Percentiles rank a stretch among this genome's conserved stretches.
Conservation (phyloP, 2,888 invertebrate species). For the Fragum fragum region DNA sequence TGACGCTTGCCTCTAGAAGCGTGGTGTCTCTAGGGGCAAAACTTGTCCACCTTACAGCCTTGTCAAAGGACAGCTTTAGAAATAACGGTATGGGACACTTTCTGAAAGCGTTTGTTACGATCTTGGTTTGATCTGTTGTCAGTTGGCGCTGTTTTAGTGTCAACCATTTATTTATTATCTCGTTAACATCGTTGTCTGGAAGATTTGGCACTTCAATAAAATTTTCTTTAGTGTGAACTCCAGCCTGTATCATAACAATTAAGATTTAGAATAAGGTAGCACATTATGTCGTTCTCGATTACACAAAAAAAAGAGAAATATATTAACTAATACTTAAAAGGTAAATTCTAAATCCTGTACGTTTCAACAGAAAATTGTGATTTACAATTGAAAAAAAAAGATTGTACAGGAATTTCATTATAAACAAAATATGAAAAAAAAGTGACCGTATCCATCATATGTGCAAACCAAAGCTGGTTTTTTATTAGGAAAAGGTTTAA, state of each 20-base stretch:
- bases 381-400: too few species aligned
- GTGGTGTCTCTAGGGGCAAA: conserved; percentile 69
- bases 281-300: too few species aligned
- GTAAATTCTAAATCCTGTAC: too few species aligned
- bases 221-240: conserved; percentile 52
- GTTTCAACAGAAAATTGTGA: too few species aligned
- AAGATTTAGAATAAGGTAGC: too few species aligned
- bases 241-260: conserved; percentile 44
- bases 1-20: conserved; percentile 72
- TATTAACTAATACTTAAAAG: too few species aligned
- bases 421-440: too few species aligned
- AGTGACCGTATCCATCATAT: too few species aligned
- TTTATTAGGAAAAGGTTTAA: too few species aligned
- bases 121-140: conserved; percentile 70
- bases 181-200: conserved; percentile 70
- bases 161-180: conserved; percentile 81
- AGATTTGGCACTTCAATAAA: conserved; percentile 74
- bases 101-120: conserved; percentile 70
- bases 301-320: too few species aligned
- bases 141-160: conserved; percentile 68
- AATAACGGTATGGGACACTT: conserved; percentile 80
- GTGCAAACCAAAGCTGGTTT: too few species aligned
- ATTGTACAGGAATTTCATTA: too few species aligned
- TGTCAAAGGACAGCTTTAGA: conserved; percentile 82
- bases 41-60: conserved; percentile 82